Evolutionary conservation across 2,113 vertebrate species (phyloP).

Genomic region (Gymnogyps californianus): DNA sequence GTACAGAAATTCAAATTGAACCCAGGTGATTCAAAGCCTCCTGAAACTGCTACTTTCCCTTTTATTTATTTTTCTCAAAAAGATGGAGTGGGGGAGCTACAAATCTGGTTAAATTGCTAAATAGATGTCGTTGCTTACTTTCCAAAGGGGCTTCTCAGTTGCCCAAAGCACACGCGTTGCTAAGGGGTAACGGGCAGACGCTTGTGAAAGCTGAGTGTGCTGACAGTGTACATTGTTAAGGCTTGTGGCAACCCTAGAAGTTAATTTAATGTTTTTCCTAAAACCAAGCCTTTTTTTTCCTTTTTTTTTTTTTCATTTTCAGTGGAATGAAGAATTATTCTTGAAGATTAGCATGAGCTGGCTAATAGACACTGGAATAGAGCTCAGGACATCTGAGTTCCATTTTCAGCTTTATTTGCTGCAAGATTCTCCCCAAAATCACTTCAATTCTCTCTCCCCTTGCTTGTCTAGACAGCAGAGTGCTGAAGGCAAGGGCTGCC

Average conservation of each 20-base stretch:
- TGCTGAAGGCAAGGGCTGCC: not conserved
- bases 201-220: not conserved
- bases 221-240: not conserved
- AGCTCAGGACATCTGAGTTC: not conserved
- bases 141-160: not conserved
- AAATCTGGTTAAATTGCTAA: not conserved
- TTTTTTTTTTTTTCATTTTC: not conserved
- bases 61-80: not conserved
- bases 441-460: not conserved
- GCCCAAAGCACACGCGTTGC: not conserved
- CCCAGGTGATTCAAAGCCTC: not conserved
- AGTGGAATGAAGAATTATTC: not conserved
- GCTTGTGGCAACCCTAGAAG: not conserved
- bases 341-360: not conserved
- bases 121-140: not conserved
- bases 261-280: not conserved
- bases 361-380: not conserved
- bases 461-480: constrained; percentile 1
- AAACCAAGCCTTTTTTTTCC: not conserved
- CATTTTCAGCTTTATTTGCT: constrained; percentile 12
- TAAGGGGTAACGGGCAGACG: not conserved
- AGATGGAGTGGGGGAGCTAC: not conserved
- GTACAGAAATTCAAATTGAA: not conserved
- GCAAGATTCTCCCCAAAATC: not conserved
- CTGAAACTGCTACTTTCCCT: not conserved